Base-by-base conservation (phyloP, 2,113 vertebrate genomes). In the Nannobrachium achirus region DNA sequence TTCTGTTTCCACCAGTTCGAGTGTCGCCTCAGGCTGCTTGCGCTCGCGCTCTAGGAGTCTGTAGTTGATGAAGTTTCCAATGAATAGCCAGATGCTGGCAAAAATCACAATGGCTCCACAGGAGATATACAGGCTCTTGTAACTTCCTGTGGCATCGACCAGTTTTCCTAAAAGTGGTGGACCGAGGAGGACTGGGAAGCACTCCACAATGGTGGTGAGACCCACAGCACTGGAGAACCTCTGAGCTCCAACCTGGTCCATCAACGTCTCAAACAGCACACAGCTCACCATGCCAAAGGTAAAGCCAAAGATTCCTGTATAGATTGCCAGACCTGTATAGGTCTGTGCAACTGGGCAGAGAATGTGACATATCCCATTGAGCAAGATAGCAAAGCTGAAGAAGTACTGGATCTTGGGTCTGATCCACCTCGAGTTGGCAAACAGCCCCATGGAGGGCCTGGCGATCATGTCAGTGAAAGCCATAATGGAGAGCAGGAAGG, bases 391-490 rank as follows among this genome's bases (percentile, higher is more conserved):
- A 66, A 97, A 94, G 83, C 95, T 94, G 75, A 98, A 99, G 89
- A 98, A 97, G 60, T 99, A 99, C 78, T 99, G 97, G 79, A 99
- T 98, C 76, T 79, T 93, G 69, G 97, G 97, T 6, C 96, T 91
- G 42, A 98, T 57, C 86, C 93, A 88, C 52, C 85, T 94, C 0
- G 96, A 94, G 88, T 99, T 98, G 67, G 96, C 97, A 74, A 99
- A 72, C 0, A 98, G 86, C 46, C 97, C 97, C 92, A 94, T 96
- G 18, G 93, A 89, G 40, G 97, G 97, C 60, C 97, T 91, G 45
- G 98, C 95, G 71, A 97, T 94, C 97, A 99, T 99, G 87, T 99
- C 98, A 9, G 97, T 94, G 70, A 98, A 97, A 56, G 96, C 97
- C 84, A 98, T 88, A 59, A 99, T 92, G 8, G 97, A 99, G 1